These are phyloP conservation scores for Drosophila pachea DNA, from an alignment of 1,140 invertebrate genomes.

Conservation along the genomic window DNA sequence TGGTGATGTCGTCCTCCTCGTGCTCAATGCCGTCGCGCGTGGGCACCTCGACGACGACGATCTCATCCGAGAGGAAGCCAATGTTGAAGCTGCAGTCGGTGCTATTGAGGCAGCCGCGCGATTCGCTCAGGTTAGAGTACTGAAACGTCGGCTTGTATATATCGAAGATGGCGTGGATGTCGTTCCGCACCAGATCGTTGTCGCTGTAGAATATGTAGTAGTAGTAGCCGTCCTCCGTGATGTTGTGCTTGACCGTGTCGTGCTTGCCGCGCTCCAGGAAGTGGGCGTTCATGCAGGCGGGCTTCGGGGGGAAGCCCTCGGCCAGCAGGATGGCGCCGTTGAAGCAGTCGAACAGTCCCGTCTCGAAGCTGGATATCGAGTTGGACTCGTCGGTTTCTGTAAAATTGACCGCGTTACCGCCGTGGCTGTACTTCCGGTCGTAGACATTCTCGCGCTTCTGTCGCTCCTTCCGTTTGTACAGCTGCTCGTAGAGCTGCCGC, in stretches of 20 bases:
- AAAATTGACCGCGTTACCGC: conserved; percentile 84
- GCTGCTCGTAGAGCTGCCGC: conserved; percentile 58
- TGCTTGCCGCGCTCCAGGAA: conserved; percentile 82
- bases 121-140: conserved; percentile 85
- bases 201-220: conserved; percentile 93
- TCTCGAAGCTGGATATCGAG: conserved; percentile 88
- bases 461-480: conserved; percentile 79
- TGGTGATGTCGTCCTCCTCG: conserved; percentile 84
- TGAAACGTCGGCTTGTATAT: conserved; percentile 90
- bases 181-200: conserved; percentile 87
- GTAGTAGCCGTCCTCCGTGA: conserved; percentile 87
- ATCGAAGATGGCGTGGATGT: conserved; percentile 90
- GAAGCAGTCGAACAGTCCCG: conserved; percentile 86
- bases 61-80: conserved; percentile 85
- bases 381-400: conserved; percentile 81
- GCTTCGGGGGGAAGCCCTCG: conserved; percentile 84
- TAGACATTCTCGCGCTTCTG: conserved; percentile 83
- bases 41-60: conserved; percentile 89
- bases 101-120: conserved; percentile 85
- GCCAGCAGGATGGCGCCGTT: conserved; percentile 85
- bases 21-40: conserved; percentile 88
- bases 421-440: conserved; percentile 86
- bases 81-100: conserved; percentile 87
- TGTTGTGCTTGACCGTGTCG: conserved; percentile 84
- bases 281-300: conserved; percentile 83